Evolutionary conservation across 2,797 vertebrate genomes (phyloP), one percentile per base, ranked within the genome.

Genomic region (Enteromius radiatus): DNA sequence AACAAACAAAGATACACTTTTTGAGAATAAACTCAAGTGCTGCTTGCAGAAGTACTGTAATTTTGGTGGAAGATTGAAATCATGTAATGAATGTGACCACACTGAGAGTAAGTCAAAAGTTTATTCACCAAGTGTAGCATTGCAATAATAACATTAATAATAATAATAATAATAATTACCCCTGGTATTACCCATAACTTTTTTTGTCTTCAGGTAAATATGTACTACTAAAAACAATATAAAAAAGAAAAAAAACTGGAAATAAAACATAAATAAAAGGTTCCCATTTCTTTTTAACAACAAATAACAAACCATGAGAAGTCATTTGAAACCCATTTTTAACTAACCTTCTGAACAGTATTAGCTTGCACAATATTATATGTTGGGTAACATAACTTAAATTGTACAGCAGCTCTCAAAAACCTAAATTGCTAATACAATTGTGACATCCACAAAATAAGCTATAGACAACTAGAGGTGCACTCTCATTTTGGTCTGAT

Each of bases 261-360:
- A 91, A 90, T 89, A 80, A 90, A 90, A 90, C 26, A 83, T 78
- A 83, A 85, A 64, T 73, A 90, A 87, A 87, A 89, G 83, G 64
- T 81, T 83, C 81, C 86, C 83, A 87, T 86, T 59, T 87, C 45
- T 49, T 33, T 26, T 3, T 47, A 82, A 78, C 26, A 78, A 69
- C 19, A 43, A 68, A 84, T 65, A 77, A 74, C 47, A 75, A 77
- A 75, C 69, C 36, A 2, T 52, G n/a, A 71, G 85, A 82, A 87
- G 83, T 31, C 2, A 77, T 65, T 36, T 67, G 8, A 78, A 73
- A 67, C n/a, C 21, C 5, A 67, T 63, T 78, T 67, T 68, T 43
- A 75, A 49, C 65, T 70, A 83, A 79, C 59, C 70, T 33, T 47
- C 21, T 56, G 36, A 78, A 86, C 56, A 49, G 26, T 81, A 49